A percentile compares a stretch with the other conserved stretches of the same genome.
Evolutionary conservation across 2,888 invertebrate species (phyloP).

Genomic region (Schizotus pectinicornis): DNA sequence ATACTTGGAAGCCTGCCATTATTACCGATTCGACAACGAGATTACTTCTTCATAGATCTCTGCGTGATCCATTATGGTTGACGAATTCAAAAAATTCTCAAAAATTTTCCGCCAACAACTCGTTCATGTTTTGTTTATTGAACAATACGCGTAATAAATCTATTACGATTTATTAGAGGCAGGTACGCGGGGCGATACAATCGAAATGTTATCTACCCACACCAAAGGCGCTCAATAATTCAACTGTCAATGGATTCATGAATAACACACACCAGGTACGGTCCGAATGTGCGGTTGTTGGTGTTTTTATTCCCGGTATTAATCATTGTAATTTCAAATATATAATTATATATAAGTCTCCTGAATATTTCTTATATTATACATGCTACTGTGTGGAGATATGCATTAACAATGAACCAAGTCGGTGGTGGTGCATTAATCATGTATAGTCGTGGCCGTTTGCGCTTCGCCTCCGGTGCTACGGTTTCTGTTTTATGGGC

Average conservation of each 20-base stretch:
- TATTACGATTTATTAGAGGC: conserved; percentile 42
- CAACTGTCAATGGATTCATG: conserved; percentile 46
- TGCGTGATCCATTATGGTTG: background rate
- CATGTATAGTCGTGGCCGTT: conserved; percentile 9
- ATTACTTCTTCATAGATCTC: background rate
- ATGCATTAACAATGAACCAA: conserved; percentile 35
- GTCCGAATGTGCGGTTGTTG: conserved; percentile 8
- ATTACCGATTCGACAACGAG: conserved; percentile 13
- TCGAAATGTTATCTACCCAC: conserved; percentile 32
- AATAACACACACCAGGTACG: conserved; percentile 39
- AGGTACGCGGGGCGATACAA: conserved; percentile 32
- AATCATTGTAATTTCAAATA: conserved; percentile 59
- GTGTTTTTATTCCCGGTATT: conserved; percentile 51
- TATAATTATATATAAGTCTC: conserved; percentile 58
- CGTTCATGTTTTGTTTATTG: conserved; percentile 30
- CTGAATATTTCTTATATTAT: conserved; percentile 56
- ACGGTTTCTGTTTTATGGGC: conserved; percentile 23
- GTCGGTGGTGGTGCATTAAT: conserved; percentile 22
- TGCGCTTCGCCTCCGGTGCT: conserved; percentile 10
- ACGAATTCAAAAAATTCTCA: background rate
- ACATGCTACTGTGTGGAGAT: conserved; percentile 57
- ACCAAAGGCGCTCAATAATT: conserved; percentile 40
- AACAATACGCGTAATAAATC: conserved; percentile 41
- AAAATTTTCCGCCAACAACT: conserved; percentile 13
- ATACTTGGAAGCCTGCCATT: conserved; percentile 12